Percentiles rank a stretch among this genome's conserved stretches.
phyloP scores from a whole-genome alignment of 2,888 invertebrate species.

The Plagodis dolabraria region DNA sequence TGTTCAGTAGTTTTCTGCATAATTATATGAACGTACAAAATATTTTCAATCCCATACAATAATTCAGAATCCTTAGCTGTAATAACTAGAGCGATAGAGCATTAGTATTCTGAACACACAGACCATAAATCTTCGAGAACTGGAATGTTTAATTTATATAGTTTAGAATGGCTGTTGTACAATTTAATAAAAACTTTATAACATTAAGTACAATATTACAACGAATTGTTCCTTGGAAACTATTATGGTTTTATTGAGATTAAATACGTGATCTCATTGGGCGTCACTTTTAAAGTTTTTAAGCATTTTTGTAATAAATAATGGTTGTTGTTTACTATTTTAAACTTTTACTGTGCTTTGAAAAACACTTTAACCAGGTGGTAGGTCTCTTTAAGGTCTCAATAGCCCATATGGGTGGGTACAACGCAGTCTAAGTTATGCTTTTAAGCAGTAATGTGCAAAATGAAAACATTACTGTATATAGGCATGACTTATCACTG shows the following conservation, averaged over 20 bases:
- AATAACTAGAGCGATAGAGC: conserved; percentile 13
- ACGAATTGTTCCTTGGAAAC: not conserved
- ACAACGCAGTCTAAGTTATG: no score
- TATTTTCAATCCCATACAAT: conserved; percentile 11
- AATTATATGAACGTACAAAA: conserved; percentile 15
- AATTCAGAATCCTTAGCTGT: not conserved
- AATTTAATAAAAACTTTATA: conserved; percentile 6
- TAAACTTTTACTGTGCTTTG: no score
- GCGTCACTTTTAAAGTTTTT: no score
- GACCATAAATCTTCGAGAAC: conserved; percentile 24
- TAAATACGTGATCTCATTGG: not conserved
- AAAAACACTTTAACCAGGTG: no score
- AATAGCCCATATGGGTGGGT: no score
- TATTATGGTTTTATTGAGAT: not conserved
- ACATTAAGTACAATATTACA: not conserved
- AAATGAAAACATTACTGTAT: no score
- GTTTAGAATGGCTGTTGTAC: conserved; percentile 8
- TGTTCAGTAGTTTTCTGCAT: no score
- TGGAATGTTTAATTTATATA: conserved; percentile 20
- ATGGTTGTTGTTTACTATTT: no score
- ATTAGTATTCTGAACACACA: conserved; percentile 25
- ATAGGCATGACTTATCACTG: no score
- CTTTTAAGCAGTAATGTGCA: no score
- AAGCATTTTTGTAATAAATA: no score
- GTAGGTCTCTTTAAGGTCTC: no score